Evolutionary conservation across 2,888 invertebrate species (phyloP), one percentile per base, ranked within the genome.

Genomic region (Ectobius pallidus): DNA sequence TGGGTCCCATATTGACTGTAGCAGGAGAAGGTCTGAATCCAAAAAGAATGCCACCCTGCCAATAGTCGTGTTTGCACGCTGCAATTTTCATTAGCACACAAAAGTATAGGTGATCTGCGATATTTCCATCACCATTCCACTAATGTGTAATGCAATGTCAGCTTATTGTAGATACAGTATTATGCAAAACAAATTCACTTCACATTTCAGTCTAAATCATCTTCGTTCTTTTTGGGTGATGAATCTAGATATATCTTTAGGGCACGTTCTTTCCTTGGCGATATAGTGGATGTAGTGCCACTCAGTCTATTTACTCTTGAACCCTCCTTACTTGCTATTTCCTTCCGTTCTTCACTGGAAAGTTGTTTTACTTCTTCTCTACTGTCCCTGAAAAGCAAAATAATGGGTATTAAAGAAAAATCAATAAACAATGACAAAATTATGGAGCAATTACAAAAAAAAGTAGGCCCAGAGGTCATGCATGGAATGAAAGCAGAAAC

Each of bases 231-330:
- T 67, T 58, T 75, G 27, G 79, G 78, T 30, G 78, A 79, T 63
- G 84, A 82, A 78, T 91, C 90, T 77, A 91, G 83, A 81, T 91
- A 90, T 78, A 93, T 93, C 84, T 91, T 92, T 68, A 92, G 84
- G 34, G 90, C 91, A 78, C 87, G 86, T 81, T 92, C 92, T 78
- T 89, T 88, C 63, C 91, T 85, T 46, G 89, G 89, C 72, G 89
- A 89, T 78, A 86, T 87, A 58, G 83, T 80, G 27, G 81, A 81
- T 73, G 83, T 83, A 69, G 77, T 78, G 80, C 81, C 76, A 80
- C 79, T 46, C 72, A 84, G 78, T 75, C 84, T 84, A 76, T 86
- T 86, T 74, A 87, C 79, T 34, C 86, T 83, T 49, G 82, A 65
- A 55, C 74, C 81, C 80, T 91, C 90, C 80, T 85, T 88, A 75